Evolutionary conservation across 2,888 invertebrate species (phyloP).

Genomic region (Phyllotreta striolata): DNA sequence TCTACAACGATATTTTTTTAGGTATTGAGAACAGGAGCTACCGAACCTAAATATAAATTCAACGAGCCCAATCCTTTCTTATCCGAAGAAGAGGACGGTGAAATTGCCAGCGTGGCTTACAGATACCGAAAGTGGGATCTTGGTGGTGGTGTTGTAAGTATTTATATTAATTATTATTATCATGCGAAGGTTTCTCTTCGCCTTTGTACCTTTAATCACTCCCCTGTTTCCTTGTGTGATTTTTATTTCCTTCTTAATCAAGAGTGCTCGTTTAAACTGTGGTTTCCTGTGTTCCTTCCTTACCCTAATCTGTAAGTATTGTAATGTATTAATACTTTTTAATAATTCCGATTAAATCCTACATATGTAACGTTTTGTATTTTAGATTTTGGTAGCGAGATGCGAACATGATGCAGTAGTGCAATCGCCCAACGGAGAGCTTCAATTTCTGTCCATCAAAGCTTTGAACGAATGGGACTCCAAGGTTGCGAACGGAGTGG

Average conservation of each 20-base stretch:
- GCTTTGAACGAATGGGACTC: slow-evolving; percentile 99
- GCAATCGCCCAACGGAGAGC: slow-evolving; percentile 85
- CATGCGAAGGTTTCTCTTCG: no score
- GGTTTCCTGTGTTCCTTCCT: no score
- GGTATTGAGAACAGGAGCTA: slow-evolving; percentile 70
- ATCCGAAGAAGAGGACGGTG: slow-evolving; percentile 89
- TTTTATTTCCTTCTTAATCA: not conserved
- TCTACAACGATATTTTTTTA: slow-evolving; percentile 53
- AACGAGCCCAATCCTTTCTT: slow-evolving; percentile 93
- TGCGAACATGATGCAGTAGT: slow-evolving; percentile 98
- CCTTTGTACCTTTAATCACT: no score
- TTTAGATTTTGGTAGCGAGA: slow-evolving; percentile 75
- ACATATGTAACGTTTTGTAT: not conserved
- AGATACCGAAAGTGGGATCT: slow-evolving; percentile 97
- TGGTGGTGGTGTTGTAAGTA: slow-evolving; percentile 85
- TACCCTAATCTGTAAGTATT: no score
- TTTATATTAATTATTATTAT: slow-evolving; percentile 7
- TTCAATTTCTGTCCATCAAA: slow-evolving; percentile 94
- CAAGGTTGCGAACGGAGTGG: slow-evolving; percentile 93
- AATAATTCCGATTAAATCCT: not conserved
- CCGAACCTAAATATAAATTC: slow-evolving; percentile 87
- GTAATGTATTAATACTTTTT: no score
- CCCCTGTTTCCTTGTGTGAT: slow-evolving; percentile 10
- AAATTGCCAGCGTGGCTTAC: slow-evolving; percentile 95
- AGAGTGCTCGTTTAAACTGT: not conserved